Evolutionary conservation across 2,888 invertebrate genomes (phyloP).

Genomic region (Macaria notata): DNA sequence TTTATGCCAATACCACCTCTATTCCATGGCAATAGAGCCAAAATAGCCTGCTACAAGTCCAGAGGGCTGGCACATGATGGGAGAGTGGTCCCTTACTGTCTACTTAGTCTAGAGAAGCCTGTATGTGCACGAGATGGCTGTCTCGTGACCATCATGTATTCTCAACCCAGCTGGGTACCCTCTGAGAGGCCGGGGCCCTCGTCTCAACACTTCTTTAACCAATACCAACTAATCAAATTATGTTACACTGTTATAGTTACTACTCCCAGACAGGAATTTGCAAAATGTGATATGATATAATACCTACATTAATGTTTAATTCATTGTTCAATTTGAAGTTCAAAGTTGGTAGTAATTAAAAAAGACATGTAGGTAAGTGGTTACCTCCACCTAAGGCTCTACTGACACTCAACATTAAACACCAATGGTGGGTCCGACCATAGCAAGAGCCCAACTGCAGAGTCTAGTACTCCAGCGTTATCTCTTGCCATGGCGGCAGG

Average conservation of each 20-base stretch:
- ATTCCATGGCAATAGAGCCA: conserved; percentile 14
- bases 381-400: conserved; percentile 44
- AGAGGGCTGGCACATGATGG: conserved; percentile 60
- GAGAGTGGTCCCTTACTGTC: conserved; percentile 49
- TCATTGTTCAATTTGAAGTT: no score
- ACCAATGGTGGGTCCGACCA: conserved; percentile 51
- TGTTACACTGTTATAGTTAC: no score
- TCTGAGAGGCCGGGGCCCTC: conserved; percentile 54
- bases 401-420: conserved; percentile 25
- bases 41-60: conserved; percentile 54
- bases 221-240: conserved; percentile 12
- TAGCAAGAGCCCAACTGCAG: conserved; percentile 43
- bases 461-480: conserved; percentile 27
- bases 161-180: conserved; percentile 63
- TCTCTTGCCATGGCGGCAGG: conserved; percentile 48
- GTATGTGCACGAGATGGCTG: conserved; percentile 60
- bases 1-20: conserved; percentile 2
- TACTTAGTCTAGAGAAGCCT: conserved; percentile 74
- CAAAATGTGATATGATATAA: no score
- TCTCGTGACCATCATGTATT: conserved; percentile 68
- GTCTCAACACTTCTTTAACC: conserved; percentile 34
- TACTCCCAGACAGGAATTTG: no score
- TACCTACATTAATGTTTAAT: no score
- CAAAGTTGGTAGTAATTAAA: conserved; percentile 7
- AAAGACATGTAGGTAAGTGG: conserved; percentile 13